Evolutionary conservation across 92 coral and sea anemone species (phyloP), one percentile per base, ranked within the genome.

Genomic region (Galaxea fascicularis): DNA sequence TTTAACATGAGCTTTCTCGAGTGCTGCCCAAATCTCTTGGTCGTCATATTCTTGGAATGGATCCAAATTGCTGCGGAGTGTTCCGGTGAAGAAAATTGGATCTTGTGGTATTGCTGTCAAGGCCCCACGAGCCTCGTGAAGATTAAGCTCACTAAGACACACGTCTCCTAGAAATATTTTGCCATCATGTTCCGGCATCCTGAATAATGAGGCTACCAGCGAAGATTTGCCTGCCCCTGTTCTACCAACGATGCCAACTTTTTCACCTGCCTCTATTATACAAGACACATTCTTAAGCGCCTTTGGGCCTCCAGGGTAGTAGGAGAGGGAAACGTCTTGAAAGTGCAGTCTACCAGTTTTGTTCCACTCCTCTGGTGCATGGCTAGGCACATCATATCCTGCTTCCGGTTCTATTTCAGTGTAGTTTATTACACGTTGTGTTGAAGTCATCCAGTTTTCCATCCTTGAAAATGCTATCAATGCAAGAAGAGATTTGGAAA

Each of bases 401-500:
- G 67, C 58, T 17, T 76, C 81, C 9, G 81, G 68, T 56, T 76
- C 81, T 10, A 78, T 51, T 15, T 57, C 71, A 68, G 82, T 59
- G 54, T 59, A 77, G 45, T 25, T 59, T 15, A 77, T 30, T 15
- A 59, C 54, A 45, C 82, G 82, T 41, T 77, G 54, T 17, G 69
- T 45, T 39, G 82, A 59, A 22, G 71, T 77, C 82, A 77, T 77
- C 70, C 53, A 59, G n/a, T 59, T 77, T 60, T 77, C 82, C 56
- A 77, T 46, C 25, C 65, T 20, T 22, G 79, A 52, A 30, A 74
- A 41, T 15, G 44, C 30, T 30, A 27, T 74, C 79, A 74, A 22
- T 52, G 79, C 65, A 1, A 52, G 56, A 27, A 52, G 65, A 21
- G 70, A 35, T 39, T 57, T 57, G 52, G 53, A 30, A 21, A 77